Evolutionary conservation across 1,140 invertebrate genomes (phyloP), one percentile per base, ranked within the genome.

Genomic region (Lithobius niger): DNA sequence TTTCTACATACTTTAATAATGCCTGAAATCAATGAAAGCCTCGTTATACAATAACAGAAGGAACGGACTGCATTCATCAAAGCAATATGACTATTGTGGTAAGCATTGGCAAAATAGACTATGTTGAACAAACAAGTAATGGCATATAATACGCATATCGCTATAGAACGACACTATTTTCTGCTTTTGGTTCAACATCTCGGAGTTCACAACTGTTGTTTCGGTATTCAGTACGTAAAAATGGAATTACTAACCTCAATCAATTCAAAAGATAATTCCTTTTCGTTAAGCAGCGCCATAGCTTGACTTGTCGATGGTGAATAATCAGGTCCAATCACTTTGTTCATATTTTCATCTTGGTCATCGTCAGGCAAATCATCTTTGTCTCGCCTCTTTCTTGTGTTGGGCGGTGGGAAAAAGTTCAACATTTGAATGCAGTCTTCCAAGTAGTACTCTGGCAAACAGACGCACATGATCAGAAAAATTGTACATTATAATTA

Each of bases 211-310:
- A n/a, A n/a, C n/a, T n/a, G n/a, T n/a, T n/a, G n/a, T n/a, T n/a
- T n/a, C n/a, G n/a, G n/a, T n/a, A n/a, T n/a, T n/a, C n/a, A n/a
- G n/a, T n/a, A n/a, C n/a, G n/a, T n/a, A n/a, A n/a, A n/a, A n/a
- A n/a, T n/a, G n/a, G n/a, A 43, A 13, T 54, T 26, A 43, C 60
- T 60, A 62, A 74, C 74, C 70, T 93, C 90, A 49, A 97, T 82
- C 0, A 97, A 69, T 69, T 97, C 92, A 70, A 95, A 95, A 62
- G 83, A 87, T 51, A 94, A 77, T 71, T 95, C 88, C 67, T 86
- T 87, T 65, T 97, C 94, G 26, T 79, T 86, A 10, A 97, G 59
- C 63, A 80, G 74, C 0, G 77, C 68, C 81, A 97, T 81, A 0
- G 83, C 75, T 43, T 78, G 73, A 42, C 73, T 77, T 0, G 90